Evolutionary conservation across 2,888 invertebrate species (phyloP), one percentile per base, ranked within the genome.

Genomic region (Volucella zonaria): DNA sequence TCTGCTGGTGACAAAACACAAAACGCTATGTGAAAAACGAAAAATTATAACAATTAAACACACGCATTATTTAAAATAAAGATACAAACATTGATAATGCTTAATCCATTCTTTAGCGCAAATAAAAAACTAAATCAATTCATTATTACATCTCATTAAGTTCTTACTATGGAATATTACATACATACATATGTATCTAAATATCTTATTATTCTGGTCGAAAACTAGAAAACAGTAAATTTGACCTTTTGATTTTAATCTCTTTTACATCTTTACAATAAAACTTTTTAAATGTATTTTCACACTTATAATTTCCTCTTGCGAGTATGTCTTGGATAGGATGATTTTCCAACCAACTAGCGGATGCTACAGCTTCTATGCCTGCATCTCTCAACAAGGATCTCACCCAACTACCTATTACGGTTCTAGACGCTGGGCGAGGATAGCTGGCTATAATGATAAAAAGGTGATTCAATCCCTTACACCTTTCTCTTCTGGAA

Each of bases 1-100:
- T 70, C 56, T 78, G 38, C 77, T 77, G 61, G 62, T 70, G 70
- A 77, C 47, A n/a, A n/a, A n/a, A n/a, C n/a, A n/a, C n/a, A n/a
- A n/a, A n/a, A n/a, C n/a, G n/a, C n/a, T n/a, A n/a, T 77, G 62
- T 67, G 70, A 77, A 62, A 62, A 54, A 77, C 3, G 9, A 61
- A 73, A 40, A 43, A 47, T 47, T 56, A 70, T 31, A 64, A 52
- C 1, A 51, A 31, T 52, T 47, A 59, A 45, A 38, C 31, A 47
- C 43, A 18, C 38, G n/a, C 42, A 64, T 1, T 47, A 66, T 31
- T 66, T 11, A 58, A 45, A 43, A 59, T 23, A 68, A 56, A 11
- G 4, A 11, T 47, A 59, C 45, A 23, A 10, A 14, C 11, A n/a
- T 14, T 14, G 14, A 40, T n/a, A 38, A 38, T 12, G 56, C 14